Evolutionary conservation across 2,113 vertebrate genomes (phyloP).

Genomic region (Nibea coibor): DNA sequence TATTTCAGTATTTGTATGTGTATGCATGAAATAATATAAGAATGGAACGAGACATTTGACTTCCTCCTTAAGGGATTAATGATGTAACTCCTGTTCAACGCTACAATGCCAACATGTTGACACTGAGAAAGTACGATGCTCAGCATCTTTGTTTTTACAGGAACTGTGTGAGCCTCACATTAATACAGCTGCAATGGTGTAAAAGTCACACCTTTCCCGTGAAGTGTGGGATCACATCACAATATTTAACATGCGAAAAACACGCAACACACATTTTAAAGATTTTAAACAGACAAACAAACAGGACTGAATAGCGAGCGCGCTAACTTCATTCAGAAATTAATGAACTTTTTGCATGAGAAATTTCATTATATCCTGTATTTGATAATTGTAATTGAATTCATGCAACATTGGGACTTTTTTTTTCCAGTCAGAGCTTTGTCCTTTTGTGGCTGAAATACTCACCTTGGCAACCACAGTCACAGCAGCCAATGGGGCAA

Average conservation of each 20-base stretch:
- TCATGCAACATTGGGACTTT: background rate
- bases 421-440: background rate
- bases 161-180: background rate
- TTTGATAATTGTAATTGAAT: background rate
- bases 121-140: too few species aligned
- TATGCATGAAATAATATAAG: too few species aligned
- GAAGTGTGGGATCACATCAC: constrained; percentile 13
- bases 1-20: too few species aligned
- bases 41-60: too few species aligned
- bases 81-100: too few species aligned
- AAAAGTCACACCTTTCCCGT: constrained; percentile 18
- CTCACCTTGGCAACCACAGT: constrained; percentile 53
- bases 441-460: constrained; percentile 45
- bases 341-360: background rate
- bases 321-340: background rate
- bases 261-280: background rate
- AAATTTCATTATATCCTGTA: background rate
- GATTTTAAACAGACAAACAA: background rate
- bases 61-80: too few species aligned
- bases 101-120: too few species aligned
- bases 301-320: background rate
- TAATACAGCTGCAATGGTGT: background rate
- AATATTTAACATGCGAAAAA: background rate
- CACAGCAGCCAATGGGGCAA: constrained; percentile 33
- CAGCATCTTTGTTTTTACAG: background rate